Base-by-base conservation (phyloP, 2,888 invertebrate genomes). In the Aelia acuminata region DNA sequence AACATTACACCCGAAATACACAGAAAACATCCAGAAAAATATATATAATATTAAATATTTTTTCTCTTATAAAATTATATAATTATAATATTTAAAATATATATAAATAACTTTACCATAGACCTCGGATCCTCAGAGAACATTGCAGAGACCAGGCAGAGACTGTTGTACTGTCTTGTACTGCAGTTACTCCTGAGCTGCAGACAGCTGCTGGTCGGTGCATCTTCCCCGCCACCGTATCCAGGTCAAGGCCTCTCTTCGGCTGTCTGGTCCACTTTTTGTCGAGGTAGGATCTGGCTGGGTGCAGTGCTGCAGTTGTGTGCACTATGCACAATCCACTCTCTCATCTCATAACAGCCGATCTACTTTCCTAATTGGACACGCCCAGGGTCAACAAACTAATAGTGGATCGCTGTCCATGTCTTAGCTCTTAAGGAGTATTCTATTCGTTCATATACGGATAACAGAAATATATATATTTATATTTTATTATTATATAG, bases 181-280 rank as follows among this genome's bases (percentile, higher is more conserved):
- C 26, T 26, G 63, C 35, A 70, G 31, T 70, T 70, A 70, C 63
- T 35, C 26, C 20, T 35, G 63, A 35, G 31, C 20, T 35, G 31
- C 31, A 70, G 63, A 70, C 63, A 70, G 63, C 63, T 70, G 63
- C 35, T 75, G 80, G 80, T 43, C 43, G 80, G 43, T 80, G 80
- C 80, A 80, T 39, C 11, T n/a, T n/a, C n/a, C n/a, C 43, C 80
- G 75, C 39, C 80, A 43, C 13, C 10, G 43, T 43, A 80, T n/a
- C 80, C 80, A 80, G 80, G 80, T 80, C 80, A 80, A 80, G 80
- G 80, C 43, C 80, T 11, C 22, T n/a, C n/a, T n/a, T 39, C 43
- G 80, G 13, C 80, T n/a, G 80, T 80, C 80, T 80, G 80, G 80
- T 80, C 80, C 80, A 80, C 22, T 80, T 80, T 80, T 80, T 80